These are phyloP conservation scores for Xanthia togata DNA, from an alignment of 2,888 invertebrate genomes.

Conservation along the genomic window DNA sequence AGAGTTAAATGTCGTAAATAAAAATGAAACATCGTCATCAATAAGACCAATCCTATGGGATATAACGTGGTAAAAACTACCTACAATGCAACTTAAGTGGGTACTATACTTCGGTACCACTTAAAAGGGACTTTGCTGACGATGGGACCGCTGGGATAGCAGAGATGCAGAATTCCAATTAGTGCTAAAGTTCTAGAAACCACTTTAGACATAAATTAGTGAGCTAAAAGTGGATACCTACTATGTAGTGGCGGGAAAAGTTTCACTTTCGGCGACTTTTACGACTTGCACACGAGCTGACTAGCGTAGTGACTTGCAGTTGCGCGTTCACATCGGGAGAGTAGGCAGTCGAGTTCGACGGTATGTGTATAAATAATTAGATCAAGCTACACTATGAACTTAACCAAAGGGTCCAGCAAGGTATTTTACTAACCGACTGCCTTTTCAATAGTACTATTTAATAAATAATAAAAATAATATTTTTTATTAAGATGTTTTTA, in stretches of 20 bases:
- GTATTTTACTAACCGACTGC: no score
- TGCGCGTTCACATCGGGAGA: not conserved
- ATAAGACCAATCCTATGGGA: no score
- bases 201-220: slow-evolving; percentile 55
- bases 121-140: slow-evolving; percentile 7
- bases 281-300: slow-evolving; percentile 31
- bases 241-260: slow-evolving; percentile 52
- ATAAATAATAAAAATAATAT: no score
- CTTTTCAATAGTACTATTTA: no score
- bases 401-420: no score
- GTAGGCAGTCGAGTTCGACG: no score
- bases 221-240: slow-evolving; percentile 53
- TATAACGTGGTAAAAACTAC: no score
- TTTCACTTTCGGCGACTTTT: slow-evolving; percentile 44
- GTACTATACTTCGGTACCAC: not conserved
- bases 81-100: not conserved
- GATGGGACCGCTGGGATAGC: slow-evolving; percentile 40
- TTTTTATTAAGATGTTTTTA: no score
- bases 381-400: no score
- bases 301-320: slow-evolving; percentile 8
- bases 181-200: slow-evolving; percentile 47
- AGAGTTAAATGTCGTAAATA: no score
- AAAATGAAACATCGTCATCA: no score
- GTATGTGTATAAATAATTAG: no score
- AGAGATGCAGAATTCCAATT: slow-evolving; percentile 55